Evolutionary conservation across 2,113 vertebrate genomes (phyloP).

Genomic region (Leucoraja erinaceus): DNA sequence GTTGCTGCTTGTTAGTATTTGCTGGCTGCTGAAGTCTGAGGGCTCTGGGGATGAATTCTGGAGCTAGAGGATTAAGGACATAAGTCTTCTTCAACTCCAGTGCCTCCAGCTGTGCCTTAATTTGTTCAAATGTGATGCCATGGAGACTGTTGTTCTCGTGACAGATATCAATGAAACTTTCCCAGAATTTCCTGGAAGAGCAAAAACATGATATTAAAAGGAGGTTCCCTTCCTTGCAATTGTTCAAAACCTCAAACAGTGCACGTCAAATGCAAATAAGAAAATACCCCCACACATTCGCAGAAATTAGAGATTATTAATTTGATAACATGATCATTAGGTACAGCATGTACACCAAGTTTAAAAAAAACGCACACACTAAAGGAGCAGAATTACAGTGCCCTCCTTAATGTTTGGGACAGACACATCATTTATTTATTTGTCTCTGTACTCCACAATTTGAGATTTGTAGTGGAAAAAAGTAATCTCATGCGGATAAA

Average conservation of each 20-base stretch:
- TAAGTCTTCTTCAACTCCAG: constrained; percentile 98
- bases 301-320: background rate
- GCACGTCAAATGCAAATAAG: background rate
- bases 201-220: background rate
- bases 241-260: background rate
- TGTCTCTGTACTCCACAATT: too few relatives aligned
- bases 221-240: background rate
- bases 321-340: background rate
- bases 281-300: background rate
- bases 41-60: constrained; percentile 93
- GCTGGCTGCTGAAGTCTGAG: constrained; percentile 73
- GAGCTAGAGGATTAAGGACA: constrained; percentile 90
- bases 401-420: too few relatives aligned
- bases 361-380: background rate
- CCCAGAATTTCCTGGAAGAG: constrained; percentile 88
- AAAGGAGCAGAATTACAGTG: background rate
- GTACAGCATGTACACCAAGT: too few relatives aligned
- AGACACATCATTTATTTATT: too few relatives aligned
- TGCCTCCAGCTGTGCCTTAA: constrained; percentile 92
- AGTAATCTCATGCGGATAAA: too few relatives aligned
- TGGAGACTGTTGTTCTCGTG: constrained; percentile 91
- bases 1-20: constrained; percentile 60
- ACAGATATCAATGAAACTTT: constrained; percentile 92
- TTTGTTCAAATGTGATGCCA: constrained; percentile 96
- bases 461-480: too few relatives aligned